Conservation (phyloP, 2,113 vertebrate species). For the Oncorhynchus clarkii region DNA sequence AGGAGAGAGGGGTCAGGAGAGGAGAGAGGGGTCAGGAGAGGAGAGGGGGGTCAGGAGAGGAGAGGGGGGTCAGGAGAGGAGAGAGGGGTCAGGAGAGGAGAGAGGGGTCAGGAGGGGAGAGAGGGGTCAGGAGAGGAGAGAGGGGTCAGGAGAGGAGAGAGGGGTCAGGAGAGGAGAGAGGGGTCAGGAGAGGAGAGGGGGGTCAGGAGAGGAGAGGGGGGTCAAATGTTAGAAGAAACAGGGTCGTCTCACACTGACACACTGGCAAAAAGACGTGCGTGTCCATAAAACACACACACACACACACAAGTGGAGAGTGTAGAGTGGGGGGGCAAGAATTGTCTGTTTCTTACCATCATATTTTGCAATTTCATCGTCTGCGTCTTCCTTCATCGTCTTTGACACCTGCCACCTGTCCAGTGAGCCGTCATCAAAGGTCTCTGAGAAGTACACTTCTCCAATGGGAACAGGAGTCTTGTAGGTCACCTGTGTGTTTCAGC, state of each 20-base stretch:
- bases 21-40: too few species aligned
- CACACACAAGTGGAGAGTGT: background rate
- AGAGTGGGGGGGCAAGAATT: too few species aligned
- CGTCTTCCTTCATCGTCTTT: conserved; percentile 89
- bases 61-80: too few species aligned
- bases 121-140: too few species aligned
- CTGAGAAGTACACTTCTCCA: conserved; percentile 89
- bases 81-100: too few species aligned
- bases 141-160: too few species aligned
- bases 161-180: too few species aligned
- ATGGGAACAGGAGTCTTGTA: conserved; percentile 90
- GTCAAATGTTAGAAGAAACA: background rate
- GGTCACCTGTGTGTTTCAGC: conserved; percentile 71
- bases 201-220: too few species aligned
- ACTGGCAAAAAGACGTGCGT: background rate
- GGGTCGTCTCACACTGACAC: background rate
- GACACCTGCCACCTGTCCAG: conserved; percentile 90
- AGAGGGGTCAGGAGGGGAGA: too few species aligned
- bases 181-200: too few species aligned
- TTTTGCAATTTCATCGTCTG: conserved; percentile 86
- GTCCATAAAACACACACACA: background rate
- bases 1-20: too few species aligned
- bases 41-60: too few species aligned
- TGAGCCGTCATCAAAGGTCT: conserved; percentile 89
- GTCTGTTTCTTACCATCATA: conserved; percentile 84